Evolutionary conservation across 2,888 invertebrate genomes (phyloP).

Genomic region (Tholera decimalis): DNA sequence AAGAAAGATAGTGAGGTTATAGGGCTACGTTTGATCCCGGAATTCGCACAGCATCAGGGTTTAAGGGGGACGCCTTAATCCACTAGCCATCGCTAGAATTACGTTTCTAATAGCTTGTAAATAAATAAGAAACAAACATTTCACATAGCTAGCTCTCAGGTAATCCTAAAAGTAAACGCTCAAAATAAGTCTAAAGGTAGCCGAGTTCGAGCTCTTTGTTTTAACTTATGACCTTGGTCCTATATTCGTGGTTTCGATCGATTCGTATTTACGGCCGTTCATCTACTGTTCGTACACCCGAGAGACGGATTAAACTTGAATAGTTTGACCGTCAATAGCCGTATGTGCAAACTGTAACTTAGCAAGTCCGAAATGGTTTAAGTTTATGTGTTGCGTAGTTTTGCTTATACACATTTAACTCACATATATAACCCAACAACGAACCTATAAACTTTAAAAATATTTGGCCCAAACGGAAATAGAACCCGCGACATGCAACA

Average conservation of each 20-base stretch:
- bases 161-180: background rate
- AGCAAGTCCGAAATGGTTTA: background rate
- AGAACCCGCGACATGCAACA: too few relatives aligned
- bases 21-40: too few relatives aligned
- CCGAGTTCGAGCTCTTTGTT: conserved; percentile 14
- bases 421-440: too few relatives aligned
- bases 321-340: conserved; percentile 9
- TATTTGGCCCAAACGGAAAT: too few relatives aligned
- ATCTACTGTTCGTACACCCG: conserved; percentile 21
- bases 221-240: conserved; percentile 39
- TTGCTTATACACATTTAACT: too few relatives aligned
- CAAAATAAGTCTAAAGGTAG: conserved; percentile 6
- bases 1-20: too few relatives aligned
- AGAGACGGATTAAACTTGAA: conserved; percentile 27
- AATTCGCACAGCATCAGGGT: too few relatives aligned
- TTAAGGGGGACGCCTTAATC: too few relatives aligned
- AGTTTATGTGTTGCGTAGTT: too few relatives aligned
- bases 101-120: too few relatives aligned
- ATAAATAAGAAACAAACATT: background rate
- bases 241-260: conserved; percentile 33
- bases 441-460: too few relatives aligned
- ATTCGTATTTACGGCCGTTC: conserved; percentile 31
- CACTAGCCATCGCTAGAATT: too few relatives aligned
- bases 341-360: background rate
- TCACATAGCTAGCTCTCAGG: background rate